Evolutionary conservation across 2,797 vertebrate species (phyloP), one percentile per base, ranked within the genome.

Genomic region (Apogon hyalosoma): DNA sequence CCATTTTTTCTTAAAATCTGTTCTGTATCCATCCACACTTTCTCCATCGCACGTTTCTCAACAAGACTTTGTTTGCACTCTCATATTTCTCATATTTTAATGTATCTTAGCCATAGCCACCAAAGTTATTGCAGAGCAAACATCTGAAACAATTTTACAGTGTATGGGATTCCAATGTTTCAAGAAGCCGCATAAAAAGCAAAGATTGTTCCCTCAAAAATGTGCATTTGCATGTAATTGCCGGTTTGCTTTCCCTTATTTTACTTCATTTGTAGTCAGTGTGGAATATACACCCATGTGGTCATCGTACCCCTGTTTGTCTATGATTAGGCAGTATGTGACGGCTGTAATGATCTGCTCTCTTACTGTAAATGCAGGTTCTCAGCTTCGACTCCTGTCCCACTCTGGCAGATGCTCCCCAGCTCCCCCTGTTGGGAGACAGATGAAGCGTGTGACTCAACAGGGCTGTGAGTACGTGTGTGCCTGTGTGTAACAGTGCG

Each of bases 341-440:
- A 75, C 60, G 81, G 63, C 55, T 78, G 73, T 61, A 75, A 65
- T 57, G 76, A 76, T 76, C 80, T 50, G 57, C 63, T 73, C 69
- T 76, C 53, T 63, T 51, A 77, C 80, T 79, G 49, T 76, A 75
- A 73, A 62, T 46, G 58, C 61, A 64, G 55, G 28, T 56, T 66
- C 55, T 75, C 11, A 13, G 57, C 59, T 55, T 42, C 7, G 18
- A 75, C 63, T 78, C 57, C n/a, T 18, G 43, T 83, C 59, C 81
- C 33, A 5, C 69, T 69, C 69, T 57, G 62, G 82, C 88, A 91
- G 90, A 92, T 93, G 90, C 85, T 87, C 88, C 68, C 59, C 83
- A 28, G 87, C 91, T 92, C 93, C 89, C 92, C 91, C 92, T 94
- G 90, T 88, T 92, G 93, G 90, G 92, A 93, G 92, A 93, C 87